Evolutionary conservation across 2,888 invertebrate species (phyloP).

Genomic region (Laothoe populi): DNA sequence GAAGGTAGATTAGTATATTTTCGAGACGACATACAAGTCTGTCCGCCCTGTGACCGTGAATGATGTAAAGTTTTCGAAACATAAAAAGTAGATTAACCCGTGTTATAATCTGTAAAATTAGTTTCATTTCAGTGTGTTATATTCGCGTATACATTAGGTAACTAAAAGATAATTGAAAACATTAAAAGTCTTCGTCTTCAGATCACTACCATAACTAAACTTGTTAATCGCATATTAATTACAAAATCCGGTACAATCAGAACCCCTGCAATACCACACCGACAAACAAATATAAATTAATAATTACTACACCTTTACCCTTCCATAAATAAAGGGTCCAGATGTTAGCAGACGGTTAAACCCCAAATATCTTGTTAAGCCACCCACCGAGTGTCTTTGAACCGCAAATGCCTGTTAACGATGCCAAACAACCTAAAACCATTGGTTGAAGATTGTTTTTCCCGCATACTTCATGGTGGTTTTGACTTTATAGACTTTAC

Average conservation of each 20-base stretch:
- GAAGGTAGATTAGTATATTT: no score
- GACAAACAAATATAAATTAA: slow-evolving; percentile 78
- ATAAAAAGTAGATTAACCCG: no score
- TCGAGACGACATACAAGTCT: no score
- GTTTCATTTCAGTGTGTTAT: no score
- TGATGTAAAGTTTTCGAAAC: no score
- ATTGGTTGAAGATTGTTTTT: slow-evolving; percentile 42
- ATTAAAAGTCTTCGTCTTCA: neutral
- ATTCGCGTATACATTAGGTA: no score
- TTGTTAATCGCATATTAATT: slow-evolving; percentile 47
- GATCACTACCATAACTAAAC: slow-evolving; percentile 34
- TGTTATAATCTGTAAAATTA: no score
- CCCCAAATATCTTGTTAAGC: slow-evolving; percentile 82
- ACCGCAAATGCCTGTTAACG: slow-evolving; percentile 48
- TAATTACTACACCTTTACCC: slow-evolving; percentile 81
- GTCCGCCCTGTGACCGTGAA: no score
- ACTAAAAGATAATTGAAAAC: neutral
- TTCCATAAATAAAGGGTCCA: slow-evolving; percentile 79
- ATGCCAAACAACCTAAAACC: slow-evolving; percentile 31
- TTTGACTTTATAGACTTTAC: slow-evolving; percentile 73
- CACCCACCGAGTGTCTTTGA: slow-evolving; percentile 69
- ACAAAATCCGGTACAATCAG: slow-evolving; percentile 45
- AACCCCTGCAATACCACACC: slow-evolving; percentile 57
- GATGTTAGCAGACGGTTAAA: slow-evolving; percentile 80
- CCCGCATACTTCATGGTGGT: slow-evolving; percentile 42